Evolutionary conservation across 2,797 vertebrate genomes (phyloP).

Genomic region (Gallinago solitaria): DNA sequence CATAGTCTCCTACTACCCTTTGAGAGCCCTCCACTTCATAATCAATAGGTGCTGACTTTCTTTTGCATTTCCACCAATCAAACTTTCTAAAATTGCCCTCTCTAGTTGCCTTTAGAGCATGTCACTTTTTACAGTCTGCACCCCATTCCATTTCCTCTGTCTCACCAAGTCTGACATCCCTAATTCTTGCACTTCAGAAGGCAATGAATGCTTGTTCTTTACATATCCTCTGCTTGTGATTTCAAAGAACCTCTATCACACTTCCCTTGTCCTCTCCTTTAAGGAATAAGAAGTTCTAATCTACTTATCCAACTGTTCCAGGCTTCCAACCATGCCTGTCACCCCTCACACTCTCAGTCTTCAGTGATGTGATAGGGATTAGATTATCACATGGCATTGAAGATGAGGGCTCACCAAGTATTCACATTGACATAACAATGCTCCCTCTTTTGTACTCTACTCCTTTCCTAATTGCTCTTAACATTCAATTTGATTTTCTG

Average conservation of each 20-base stretch:
- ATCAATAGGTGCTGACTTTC: neutral
- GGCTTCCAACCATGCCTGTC: neutral
- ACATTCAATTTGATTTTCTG: neutral
- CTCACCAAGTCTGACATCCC: neutral
- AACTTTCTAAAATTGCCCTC: neutral
- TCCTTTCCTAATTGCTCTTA: neutral
- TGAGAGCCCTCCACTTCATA: neutral
- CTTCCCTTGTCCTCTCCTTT: neutral
- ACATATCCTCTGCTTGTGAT: neutral
- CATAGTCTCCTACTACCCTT: neutral
- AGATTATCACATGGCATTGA: neutral
- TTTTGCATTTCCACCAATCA: neutral
- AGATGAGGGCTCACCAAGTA: neutral
- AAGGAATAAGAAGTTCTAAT: neutral
- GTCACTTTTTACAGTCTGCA: neutral
- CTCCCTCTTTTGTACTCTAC: neutral
- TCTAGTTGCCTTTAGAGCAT: neutral
- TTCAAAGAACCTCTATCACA: neutral
- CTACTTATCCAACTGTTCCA: neutral
- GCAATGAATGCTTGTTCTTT: neutral
- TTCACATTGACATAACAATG: neutral
- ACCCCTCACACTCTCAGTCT: neutral
- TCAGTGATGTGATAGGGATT: neutral
- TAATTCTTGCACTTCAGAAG: neutral
- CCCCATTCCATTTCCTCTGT: neutral